Evolutionary conservation across 92 coral and sea anemone species (phyloP).

Genomic region (Porites lobata): DNA sequence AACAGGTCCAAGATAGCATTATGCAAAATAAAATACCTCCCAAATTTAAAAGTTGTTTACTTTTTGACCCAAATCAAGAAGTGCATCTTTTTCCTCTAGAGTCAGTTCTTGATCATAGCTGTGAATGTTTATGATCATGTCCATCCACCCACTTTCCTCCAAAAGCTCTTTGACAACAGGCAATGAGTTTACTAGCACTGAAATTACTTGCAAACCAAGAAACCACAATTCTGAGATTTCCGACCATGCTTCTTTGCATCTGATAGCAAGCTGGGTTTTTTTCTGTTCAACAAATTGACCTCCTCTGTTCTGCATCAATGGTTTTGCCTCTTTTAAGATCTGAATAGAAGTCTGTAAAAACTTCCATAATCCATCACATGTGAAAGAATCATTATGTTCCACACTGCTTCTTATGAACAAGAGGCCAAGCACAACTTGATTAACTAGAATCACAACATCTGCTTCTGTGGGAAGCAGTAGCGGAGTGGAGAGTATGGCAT

Average conservation of each 20-base stretch:
- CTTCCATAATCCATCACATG: not conserved
- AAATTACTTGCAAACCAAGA: slow-evolving; percentile 80
- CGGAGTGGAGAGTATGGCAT: slow-evolving; percentile 42
- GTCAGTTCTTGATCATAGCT: not conserved
- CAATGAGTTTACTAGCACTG: slow-evolving; percentile 36
- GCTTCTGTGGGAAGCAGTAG: slow-evolving; percentile 20
- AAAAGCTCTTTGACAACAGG: slow-evolving; percentile 40
- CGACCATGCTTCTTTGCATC: slow-evolving; percentile 60
- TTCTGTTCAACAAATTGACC: not conserved
- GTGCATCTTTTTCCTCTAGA: not conserved
- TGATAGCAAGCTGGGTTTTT: slow-evolving; percentile 2
- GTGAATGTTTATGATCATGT: slow-evolving; percentile 28
- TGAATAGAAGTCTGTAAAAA: slow-evolving; percentile 59
- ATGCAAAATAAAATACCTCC: not conserved
- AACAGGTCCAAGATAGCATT: too few relatives aligned
- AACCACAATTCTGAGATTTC: slow-evolving; percentile 90
- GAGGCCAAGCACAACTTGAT: slow-evolving; percentile 83
- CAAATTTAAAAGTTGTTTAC: not conserved
- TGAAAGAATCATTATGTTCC: not conserved
- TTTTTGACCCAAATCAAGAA: not conserved
- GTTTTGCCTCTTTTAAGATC: slow-evolving; percentile 71
- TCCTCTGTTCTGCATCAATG: not conserved
- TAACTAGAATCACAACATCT: slow-evolving; percentile 59
- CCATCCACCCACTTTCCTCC: slow-evolving; percentile 66
- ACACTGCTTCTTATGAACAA: slow-evolving; percentile 64